phyloP scores from a whole-genome alignment of 1,140 invertebrate genomes.

The Aphidius ervi region DNA sequence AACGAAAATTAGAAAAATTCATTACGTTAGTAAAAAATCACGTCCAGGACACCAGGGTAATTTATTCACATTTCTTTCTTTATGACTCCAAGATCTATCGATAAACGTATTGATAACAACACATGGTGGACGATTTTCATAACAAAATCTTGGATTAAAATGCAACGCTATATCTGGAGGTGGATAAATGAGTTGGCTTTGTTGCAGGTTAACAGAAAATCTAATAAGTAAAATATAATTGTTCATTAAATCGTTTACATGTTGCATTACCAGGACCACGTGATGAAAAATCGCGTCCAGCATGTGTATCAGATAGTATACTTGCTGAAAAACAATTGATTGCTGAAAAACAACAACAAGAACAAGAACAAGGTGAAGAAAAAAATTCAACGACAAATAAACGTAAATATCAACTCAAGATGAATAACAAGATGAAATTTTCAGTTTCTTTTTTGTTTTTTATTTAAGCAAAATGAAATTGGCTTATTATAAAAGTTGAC shows the following conservation, averaged over 20 bases:
- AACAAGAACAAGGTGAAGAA: too few relatives aligned
- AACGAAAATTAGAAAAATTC: not conserved
- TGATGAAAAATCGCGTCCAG: constrained; percentile 33
- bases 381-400: too few relatives aligned
- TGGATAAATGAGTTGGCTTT: constrained; percentile 59
- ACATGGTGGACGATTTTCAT: constrained; percentile 38
- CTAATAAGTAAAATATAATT: constrained; percentile 29
- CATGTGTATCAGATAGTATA: too few relatives aligned
- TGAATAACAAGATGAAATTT: not conserved
- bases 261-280: constrained; percentile 83
- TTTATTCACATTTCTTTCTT: constrained; percentile 46
- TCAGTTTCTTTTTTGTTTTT: not conserved
- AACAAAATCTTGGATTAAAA: constrained; percentile 61
- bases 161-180: constrained; percentile 63
- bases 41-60: constrained; percentile 49
- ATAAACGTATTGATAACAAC: constrained; percentile 51
- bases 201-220: constrained; percentile 67
- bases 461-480: not conserved
- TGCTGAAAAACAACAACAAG: too few relatives aligned
- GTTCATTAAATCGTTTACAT: constrained; percentile 86
- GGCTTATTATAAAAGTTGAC: not conserved
- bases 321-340: too few relatives aligned
- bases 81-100: constrained; percentile 44
- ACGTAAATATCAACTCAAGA: not conserved
- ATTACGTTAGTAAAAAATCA: constrained; percentile 47